Evolutionary conservation across 1,140 invertebrate genomes (phyloP).

Genomic region (Lucilia cuprina): DNA sequence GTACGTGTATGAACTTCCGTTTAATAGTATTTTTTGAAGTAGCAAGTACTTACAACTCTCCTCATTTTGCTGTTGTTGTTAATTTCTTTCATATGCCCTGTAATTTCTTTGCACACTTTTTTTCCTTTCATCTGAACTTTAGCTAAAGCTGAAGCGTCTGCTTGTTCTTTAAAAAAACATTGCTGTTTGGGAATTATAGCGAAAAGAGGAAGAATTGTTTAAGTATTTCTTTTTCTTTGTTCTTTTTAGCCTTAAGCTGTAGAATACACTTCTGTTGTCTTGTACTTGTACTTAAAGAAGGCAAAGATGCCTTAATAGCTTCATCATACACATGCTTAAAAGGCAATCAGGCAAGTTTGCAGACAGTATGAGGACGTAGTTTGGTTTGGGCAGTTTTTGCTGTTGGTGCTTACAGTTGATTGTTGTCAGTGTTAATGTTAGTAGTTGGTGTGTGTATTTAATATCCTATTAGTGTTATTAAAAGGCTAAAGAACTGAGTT

Average conservation of each 20-base stretch:
- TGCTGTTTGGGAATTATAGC: background rate
- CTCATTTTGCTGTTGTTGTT: too few relatives aligned
- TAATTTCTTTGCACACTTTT: too few relatives aligned
- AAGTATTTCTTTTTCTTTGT: slow-evolving; percentile 1
- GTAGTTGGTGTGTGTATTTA: slow-evolving; percentile 19
- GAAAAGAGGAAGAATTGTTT: background rate
- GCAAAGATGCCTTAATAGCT: slow-evolving; percentile 24
- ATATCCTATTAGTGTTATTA: slow-evolving; percentile 30
- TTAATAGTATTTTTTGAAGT: background rate
- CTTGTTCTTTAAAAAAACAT: too few relatives aligned
- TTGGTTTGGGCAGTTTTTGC: background rate
- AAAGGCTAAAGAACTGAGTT: slow-evolving; percentile 24
- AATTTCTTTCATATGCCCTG: too few relatives aligned
- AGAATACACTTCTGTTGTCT: background rate
- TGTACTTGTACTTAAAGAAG: background rate
- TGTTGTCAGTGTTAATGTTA: background rate
- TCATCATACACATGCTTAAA: background rate
- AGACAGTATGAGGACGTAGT: background rate
- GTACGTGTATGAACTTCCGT: background rate
- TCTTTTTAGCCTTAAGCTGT: background rate
- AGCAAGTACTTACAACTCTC: too few relatives aligned
- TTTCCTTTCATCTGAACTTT: too few relatives aligned
- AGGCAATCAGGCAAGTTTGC: background rate
- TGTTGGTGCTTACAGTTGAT: background rate
- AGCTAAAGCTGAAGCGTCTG: too few relatives aligned